Percentiles rank a stretch among this genome's conserved stretches.
These are phyloP conservation scores for Chelonus insularis DNA, from an alignment of 1,140 invertebrate genomes.

Conservation along the genomic window DNA sequence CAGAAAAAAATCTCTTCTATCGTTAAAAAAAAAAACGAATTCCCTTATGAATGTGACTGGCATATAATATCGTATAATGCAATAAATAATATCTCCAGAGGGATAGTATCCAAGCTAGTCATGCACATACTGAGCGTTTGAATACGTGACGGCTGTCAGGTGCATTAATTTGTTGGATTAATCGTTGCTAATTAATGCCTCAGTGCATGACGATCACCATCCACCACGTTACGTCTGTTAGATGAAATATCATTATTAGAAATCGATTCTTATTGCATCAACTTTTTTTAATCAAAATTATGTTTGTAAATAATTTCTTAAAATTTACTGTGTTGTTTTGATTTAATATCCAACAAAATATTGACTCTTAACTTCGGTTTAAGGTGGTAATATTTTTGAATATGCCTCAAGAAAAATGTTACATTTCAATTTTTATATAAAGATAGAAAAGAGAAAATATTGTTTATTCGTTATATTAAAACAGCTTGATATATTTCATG, in stretches of 20 bases:
- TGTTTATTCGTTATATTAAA: too few species aligned
- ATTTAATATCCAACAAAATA: too few species aligned
- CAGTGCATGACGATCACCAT: constrained; percentile 14
- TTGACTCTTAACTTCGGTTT: too few species aligned
- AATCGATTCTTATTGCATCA: background rate
- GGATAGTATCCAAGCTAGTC: constrained; percentile 1
- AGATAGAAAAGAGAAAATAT: too few species aligned
- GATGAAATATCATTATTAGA: constrained; percentile 24
- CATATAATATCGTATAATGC: constrained; percentile 1
- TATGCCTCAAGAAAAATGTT: too few species aligned
- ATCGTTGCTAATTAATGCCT: constrained; percentile 30
- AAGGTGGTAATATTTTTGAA: too few species aligned
- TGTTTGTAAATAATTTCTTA: background rate
- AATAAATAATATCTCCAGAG: constrained; percentile 19
- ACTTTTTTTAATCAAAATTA: constrained; percentile 7
- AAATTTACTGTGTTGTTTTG: too few species aligned
- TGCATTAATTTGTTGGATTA: constrained; percentile 30
- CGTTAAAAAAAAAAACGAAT: background rate
- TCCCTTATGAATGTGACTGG: background rate
- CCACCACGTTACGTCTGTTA: background rate
- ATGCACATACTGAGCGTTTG: constrained; percentile 13
- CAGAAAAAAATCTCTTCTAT: background rate
- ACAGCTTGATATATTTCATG: too few species aligned
- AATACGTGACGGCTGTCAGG: constrained; percentile 32
- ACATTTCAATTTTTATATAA: too few species aligned